phyloP scores from a whole-genome alignment of 2,113 vertebrate genomes.

The Drymodes brunneopygia region DNA sequence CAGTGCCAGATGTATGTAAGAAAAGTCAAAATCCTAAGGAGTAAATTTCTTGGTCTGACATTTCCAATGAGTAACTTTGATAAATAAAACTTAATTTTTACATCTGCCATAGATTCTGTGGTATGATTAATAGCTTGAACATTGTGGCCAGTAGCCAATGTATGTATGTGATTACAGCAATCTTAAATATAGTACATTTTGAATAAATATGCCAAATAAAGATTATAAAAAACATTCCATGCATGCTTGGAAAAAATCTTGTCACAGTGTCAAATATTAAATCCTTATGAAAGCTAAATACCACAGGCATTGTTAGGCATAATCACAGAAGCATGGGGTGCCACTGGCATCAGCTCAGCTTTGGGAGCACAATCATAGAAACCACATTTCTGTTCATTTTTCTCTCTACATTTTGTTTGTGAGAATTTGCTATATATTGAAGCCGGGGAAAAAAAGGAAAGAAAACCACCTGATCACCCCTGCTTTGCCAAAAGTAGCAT shows the following conservation, averaged over 20 bases:
- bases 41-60: constrained; percentile 24
- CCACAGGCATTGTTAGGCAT: background rate
- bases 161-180: constrained; percentile 51
- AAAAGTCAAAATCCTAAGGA: constrained; percentile 25
- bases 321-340: background rate
- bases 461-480: background rate
- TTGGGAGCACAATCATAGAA: background rate
- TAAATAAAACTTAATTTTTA: constrained; percentile 64
- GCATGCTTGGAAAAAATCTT: constrained; percentile 33
- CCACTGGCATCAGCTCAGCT: background rate
- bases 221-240: constrained; percentile 6
- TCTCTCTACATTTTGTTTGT: background rate
- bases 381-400: background rate
- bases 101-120: constrained; percentile 39
- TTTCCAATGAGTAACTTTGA: constrained; percentile 49
- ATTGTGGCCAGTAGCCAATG: constrained; percentile 42
- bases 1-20: constrained; percentile 31
- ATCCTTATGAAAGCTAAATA: constrained; percentile 50
- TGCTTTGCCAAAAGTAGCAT: background rate
- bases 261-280: constrained; percentile 49
- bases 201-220: constrained; percentile 50
- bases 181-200: constrained; percentile 42
- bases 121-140: constrained; percentile 51
- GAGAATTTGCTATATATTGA: background rate
- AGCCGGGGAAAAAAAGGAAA: rapidly evolving